A percentile compares a stretch with the other conserved stretches of the same genome.
These are phyloP conservation scores for Aepyceros melampus DNA, from an alignment of 2,113 vertebrate species.

Conservation along the genomic window DNA sequence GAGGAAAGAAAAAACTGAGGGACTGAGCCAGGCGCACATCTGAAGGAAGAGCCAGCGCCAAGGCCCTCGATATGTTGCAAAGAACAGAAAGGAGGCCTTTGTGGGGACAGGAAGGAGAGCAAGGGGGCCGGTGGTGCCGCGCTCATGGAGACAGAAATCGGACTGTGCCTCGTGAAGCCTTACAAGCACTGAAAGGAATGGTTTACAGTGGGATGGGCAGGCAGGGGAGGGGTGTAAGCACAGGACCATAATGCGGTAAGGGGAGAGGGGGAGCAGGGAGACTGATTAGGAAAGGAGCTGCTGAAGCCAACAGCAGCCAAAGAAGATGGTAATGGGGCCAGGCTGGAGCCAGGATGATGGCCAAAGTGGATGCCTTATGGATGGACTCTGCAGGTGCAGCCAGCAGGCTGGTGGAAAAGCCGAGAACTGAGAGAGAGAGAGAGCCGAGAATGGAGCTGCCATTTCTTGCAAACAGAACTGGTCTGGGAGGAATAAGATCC, in stretches of 20 bases:
- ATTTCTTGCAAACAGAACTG: neutral
- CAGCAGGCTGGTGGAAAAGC: neutral
- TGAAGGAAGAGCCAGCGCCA: neutral
- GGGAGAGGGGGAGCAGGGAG: neutral
- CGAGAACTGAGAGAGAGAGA: too few relatives aligned
- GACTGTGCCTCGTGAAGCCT: neutral
- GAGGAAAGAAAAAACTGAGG: neutral
- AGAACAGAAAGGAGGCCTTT: neutral
- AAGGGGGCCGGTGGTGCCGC: fast-evolving
- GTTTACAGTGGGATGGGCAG: neutral
- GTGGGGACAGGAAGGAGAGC: neutral
- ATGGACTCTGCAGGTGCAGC: neutral
- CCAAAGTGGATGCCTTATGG: neutral
- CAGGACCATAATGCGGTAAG: neutral
- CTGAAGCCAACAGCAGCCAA: neutral
- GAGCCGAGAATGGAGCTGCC: neutral
- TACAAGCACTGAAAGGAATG: fast-evolving
- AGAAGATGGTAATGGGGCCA: neutral
- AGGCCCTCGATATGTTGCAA: neutral
- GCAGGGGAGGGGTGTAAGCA: neutral
- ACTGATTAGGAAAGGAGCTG: neutral
- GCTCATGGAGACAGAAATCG: neutral
- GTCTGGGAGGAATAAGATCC: neutral
- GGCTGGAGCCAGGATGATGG: neutral
- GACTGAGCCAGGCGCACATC: neutral